These are phyloP conservation scores for Mercenaria mercenaria DNA, from an alignment of 1,140 invertebrate genomes.

Conservation along the genomic window DNA sequence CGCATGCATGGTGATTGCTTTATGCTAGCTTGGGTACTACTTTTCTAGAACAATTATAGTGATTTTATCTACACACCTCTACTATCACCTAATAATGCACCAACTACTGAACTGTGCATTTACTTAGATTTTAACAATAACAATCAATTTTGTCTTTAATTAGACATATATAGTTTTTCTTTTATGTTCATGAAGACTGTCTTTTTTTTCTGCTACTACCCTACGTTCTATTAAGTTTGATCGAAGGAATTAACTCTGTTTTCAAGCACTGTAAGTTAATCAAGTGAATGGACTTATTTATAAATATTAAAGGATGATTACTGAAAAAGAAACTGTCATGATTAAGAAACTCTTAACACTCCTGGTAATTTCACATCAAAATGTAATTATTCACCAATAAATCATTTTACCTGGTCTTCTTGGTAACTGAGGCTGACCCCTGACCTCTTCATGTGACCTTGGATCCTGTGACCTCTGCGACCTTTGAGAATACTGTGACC, in stretches of 20 bases:
- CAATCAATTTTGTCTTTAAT: too few relatives aligned
- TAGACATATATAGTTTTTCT: too few relatives aligned
- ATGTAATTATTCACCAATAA: neutral
- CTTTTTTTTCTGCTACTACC: too few relatives aligned
- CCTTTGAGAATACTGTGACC: conserved; percentile 59
- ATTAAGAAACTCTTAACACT: neutral
- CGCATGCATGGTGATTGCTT: neutral
- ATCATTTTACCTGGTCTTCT: conserved; percentile 40
- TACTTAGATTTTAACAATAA: too few relatives aligned
- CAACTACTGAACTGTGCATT: too few relatives aligned
- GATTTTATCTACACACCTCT: neutral
- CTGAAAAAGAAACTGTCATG: neutral
- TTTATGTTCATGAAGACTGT: too few relatives aligned
- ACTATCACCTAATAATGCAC: too few relatives aligned
- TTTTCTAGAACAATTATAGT: neutral
- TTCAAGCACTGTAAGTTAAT: too few relatives aligned
- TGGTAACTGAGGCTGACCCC: conserved; percentile 18
- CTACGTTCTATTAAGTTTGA: too few relatives aligned
- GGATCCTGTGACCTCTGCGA: conserved; percentile 44
- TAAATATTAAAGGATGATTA: too few relatives aligned
- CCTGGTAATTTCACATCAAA: neutral
- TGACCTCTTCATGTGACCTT: conserved; percentile 36
- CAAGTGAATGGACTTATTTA: too few relatives aligned
- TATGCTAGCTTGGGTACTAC: neutral
- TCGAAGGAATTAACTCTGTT: too few relatives aligned